Evolutionary conservation across 2,113 vertebrate species (phyloP).

Genomic region (Python bivittatus): DNA sequence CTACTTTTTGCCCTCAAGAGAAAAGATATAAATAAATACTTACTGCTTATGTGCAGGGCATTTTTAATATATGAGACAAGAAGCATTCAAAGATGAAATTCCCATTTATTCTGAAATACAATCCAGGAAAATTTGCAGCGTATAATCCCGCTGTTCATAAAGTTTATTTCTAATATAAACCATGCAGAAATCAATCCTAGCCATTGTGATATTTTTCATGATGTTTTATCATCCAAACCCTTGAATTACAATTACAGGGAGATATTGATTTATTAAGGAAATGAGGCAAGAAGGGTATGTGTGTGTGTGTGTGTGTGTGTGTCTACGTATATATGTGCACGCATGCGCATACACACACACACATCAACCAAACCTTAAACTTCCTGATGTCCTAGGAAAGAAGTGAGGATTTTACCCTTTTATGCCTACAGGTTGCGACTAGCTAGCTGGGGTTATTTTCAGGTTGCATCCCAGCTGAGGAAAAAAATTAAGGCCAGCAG

Average conservation of each 20-base stretch:
- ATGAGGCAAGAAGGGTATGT: background rate
- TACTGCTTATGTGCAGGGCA: background rate
- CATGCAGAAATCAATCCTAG: background rate
- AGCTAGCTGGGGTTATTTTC: background rate
- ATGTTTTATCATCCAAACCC: background rate
- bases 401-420: background rate
- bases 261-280: background rate
- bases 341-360: background rate
- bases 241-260: background rate
- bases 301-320: background rate
- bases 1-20: background rate
- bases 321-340: background rate
- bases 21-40: background rate
- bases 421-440: background rate
- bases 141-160: background rate
- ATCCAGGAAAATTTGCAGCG: background rate
- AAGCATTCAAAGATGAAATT: background rate
- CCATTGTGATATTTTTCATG: background rate
- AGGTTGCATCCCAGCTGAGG: background rate
- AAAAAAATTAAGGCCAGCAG: background rate
- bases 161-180: background rate
- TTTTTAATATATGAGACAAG: background rate
- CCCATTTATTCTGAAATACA: background rate
- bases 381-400: background rate
- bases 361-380: background rate